phyloP scores from a whole-genome alignment of 2,888 invertebrate species.

The Chymomyza procnemis region DNA sequence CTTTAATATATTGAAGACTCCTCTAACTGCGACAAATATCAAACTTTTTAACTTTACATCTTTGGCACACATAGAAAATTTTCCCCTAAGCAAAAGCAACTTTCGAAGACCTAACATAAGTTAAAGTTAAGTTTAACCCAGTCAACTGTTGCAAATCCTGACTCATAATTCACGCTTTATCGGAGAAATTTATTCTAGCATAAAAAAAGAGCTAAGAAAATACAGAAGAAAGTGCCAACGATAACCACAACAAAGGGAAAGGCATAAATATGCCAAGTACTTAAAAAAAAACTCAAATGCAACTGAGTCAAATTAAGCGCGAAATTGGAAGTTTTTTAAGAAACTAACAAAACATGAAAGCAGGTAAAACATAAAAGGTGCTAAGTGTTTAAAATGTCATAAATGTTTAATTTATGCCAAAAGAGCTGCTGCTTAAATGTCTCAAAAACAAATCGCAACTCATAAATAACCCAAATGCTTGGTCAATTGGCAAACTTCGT shows the following conservation, averaged over 20 bases:
- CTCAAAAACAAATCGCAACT: constrained; percentile 61
- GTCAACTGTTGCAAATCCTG: neutral
- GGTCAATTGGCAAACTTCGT: constrained; percentile 73
- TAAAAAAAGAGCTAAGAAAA: neutral
- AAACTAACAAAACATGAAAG: constrained; percentile 44
- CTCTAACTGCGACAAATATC: no score
- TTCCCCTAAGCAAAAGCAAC: neutral
- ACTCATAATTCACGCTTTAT: neutral
- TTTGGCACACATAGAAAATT: no score
- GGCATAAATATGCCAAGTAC: neutral
- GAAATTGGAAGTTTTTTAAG: neutral
- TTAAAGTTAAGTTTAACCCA: neutral
- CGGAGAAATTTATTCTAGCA: neutral
- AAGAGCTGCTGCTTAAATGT: constrained; percentile 52
- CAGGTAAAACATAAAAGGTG: constrained; percentile 37
- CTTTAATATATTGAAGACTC: no score
- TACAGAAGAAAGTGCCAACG: neutral
- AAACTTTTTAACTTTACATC: no score
- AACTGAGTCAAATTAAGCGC: neutral
- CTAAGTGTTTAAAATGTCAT: constrained; percentile 61
- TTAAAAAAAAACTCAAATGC: neutral
- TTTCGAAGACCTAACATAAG: neutral
- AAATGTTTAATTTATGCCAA: constrained; percentile 44
- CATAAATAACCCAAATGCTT: constrained; percentile 68
- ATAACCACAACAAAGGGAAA: neutral